phyloP scores from a whole-genome alignment of 1,140 invertebrate genomes.

The Heliconius congener region DNA sequence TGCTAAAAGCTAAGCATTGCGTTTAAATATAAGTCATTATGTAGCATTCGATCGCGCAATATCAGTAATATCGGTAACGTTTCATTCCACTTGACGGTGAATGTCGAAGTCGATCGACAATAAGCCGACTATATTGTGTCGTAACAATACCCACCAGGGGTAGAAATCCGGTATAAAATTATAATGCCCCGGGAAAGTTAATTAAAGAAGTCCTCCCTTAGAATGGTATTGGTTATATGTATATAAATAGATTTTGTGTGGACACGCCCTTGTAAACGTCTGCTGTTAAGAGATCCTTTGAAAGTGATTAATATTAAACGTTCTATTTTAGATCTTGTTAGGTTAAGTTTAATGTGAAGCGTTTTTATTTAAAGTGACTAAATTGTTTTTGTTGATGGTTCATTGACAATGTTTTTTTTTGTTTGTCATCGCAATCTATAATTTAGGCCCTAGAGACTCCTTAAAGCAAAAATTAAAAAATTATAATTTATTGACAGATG shows the following conservation, averaged over 20 bases:
- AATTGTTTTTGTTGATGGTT: too few species aligned
- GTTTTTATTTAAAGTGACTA: too few species aligned
- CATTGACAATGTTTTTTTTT: too few species aligned
- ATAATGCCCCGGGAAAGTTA: conserved; percentile 66
- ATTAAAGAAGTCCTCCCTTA: conserved; percentile 52
- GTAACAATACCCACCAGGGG: conserved; percentile 55
- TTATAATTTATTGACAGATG: too few species aligned
- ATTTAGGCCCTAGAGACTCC: too few species aligned
- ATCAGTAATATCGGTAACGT: conserved; percentile 29
- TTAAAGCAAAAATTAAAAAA: too few species aligned
- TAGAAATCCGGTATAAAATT: conserved; percentile 63
- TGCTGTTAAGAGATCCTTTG: not conserved
- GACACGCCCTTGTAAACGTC: not conserved
- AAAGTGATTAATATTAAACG: conserved; percentile 5
- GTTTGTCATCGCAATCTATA: too few species aligned
- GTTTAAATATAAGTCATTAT: conserved; percentile 17
- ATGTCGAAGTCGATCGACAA: conserved; percentile 47
- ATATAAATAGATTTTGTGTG: conserved; percentile 1
- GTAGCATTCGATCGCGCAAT: conserved; percentile 7
- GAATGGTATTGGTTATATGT: not conserved
- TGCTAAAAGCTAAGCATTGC: not conserved
- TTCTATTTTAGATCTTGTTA: not conserved
- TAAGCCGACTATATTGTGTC: conserved; percentile 66
- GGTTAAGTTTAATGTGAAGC: not conserved
- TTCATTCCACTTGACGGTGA: conserved; percentile 33